Conservation (phyloP, 2,797 vertebrate genomes). For the Paguma larvata region DNA sequence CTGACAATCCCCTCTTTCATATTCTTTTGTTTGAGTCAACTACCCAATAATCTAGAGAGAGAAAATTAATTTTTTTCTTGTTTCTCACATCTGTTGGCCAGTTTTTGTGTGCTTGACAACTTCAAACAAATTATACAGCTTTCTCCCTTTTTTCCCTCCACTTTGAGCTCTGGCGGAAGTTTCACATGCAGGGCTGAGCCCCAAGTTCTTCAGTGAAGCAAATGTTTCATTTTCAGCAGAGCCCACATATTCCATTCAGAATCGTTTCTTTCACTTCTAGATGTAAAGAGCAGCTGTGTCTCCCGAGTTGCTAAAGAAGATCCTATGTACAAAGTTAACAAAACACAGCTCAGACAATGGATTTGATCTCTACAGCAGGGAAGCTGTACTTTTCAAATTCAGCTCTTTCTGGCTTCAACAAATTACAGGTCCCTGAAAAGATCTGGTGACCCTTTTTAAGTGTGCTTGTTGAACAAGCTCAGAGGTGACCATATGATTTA, state of each 20-base stretch:
- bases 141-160: constrained; percentile 67
- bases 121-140: constrained; percentile 80
- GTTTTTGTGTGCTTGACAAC: constrained; percentile 63
- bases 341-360: constrained; percentile 82
- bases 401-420: constrained; percentile 78
- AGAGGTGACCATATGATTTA: constrained; percentile 76
- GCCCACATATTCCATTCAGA: constrained; percentile 79
- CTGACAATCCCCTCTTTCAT: background rate
- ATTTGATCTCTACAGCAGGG: constrained; percentile 83
- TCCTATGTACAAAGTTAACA: constrained; percentile 84
- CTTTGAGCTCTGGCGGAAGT: constrained; percentile 79
- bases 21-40: constrained; percentile 46
- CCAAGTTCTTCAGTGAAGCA: constrained; percentile 80
- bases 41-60: constrained; percentile 46
- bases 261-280: constrained; percentile 78
- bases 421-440: constrained; percentile 83
- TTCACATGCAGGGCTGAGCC: constrained; percentile 78
- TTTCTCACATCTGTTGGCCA: constrained; percentile 60
- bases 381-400: constrained; percentile 81
- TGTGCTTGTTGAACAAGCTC: constrained; percentile 76
- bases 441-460: constrained; percentile 81
- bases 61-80: constrained; percentile 74
- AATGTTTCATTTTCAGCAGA: constrained; percentile 83
- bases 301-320: constrained; percentile 80
- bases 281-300: constrained; percentile 80